Conservation (phyloP, 2,888 invertebrate genomes). For the Drosophila mercatorum region DNA sequence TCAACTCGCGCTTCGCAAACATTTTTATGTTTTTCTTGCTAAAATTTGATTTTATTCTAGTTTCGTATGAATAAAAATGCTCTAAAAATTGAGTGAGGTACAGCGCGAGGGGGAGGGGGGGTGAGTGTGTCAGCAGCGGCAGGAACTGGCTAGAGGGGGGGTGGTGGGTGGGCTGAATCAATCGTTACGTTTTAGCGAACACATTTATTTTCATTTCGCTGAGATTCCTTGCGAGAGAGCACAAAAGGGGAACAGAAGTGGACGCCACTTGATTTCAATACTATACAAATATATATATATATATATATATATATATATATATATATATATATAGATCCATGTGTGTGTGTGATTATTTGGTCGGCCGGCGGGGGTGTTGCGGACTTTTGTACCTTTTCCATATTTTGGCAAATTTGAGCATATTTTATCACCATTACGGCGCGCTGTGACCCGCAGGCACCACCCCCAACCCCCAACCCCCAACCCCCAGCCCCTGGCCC, state of each 20-base stretch:
- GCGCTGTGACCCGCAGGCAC: slow-evolving; percentile 71
- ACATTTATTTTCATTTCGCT: slow-evolving; percentile 83
- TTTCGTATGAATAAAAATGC: slow-evolving; percentile 61
- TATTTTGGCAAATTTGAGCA: slow-evolving; percentile 80
- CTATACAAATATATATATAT: slow-evolving; percentile 34
- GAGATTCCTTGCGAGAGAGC: slow-evolving; percentile 56
- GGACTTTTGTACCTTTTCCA: slow-evolving; percentile 72
- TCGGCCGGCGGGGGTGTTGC: slow-evolving; percentile 55
- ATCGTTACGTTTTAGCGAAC: slow-evolving; percentile 83
- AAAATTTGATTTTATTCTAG: slow-evolving; percentile 15
- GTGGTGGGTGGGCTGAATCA: slow-evolving; percentile 68
- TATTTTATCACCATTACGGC: slow-evolving; percentile 82
- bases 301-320: slow-evolving; percentile 52
- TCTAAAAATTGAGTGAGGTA: slow-evolving; percentile 21
- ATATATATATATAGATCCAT: slow-evolving; percentile 48
- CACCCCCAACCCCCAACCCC: background rate
- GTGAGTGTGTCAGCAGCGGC: background rate
- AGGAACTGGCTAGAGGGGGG: background rate
- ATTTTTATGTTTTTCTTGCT: slow-evolving; percentile 11
- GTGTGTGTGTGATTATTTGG: background rate
- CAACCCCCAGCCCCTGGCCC: background rate
- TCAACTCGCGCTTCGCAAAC: background rate
- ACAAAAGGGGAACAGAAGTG: background rate
- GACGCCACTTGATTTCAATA: slow-evolving; percentile 67
- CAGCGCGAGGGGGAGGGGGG: background rate